phyloP scores from a whole-genome alignment of 2,888 invertebrate genomes.

The Drepanosiphum platanoidis region DNA sequence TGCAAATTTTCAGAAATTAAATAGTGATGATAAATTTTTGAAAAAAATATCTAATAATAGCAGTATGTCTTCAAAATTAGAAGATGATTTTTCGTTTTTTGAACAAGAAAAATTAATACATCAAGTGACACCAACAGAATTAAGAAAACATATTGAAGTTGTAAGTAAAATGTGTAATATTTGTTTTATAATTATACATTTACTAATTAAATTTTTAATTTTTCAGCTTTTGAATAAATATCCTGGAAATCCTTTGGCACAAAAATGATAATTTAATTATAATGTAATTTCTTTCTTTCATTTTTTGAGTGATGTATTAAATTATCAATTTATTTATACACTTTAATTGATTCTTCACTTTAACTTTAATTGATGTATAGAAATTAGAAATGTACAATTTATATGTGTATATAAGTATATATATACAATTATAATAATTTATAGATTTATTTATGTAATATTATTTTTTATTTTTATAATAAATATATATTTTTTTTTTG shows the following conservation, averaged over 20 bases:
- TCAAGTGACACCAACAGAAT: conserved; percentile 58
- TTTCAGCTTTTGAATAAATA: conserved; percentile 58
- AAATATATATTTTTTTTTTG: background rate
- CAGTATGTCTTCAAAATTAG: conserved; percentile 46
- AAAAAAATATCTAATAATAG: conserved; percentile 39
- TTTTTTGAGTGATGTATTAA: conserved; percentile 17
- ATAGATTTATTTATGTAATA: background rate
- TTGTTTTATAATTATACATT: conserved; percentile 1
- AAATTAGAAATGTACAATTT: conserved; percentile 23
- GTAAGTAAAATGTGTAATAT: conserved; percentile 12
- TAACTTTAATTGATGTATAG: conserved; percentile 36
- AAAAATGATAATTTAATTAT: conserved; percentile 38
- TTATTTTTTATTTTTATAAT: conserved; percentile 1
- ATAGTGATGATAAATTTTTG: conserved; percentile 34
- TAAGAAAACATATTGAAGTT: conserved; percentile 58
- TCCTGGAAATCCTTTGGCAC: conserved; percentile 44
- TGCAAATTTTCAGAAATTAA: conserved; percentile 36
- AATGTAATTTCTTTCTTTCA: background rate
- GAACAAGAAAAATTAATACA: conserved; percentile 59
- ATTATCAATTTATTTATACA: conserved; percentile 8
- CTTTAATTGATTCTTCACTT: conserved; percentile 41
- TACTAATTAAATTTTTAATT: background rate
- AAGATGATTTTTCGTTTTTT: conserved; percentile 54
- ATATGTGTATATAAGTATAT: conserved; percentile 12
- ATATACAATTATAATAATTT: background rate